Conservation (phyloP, 2,888 invertebrate species). For the Drosophila macrospina region DNA sequence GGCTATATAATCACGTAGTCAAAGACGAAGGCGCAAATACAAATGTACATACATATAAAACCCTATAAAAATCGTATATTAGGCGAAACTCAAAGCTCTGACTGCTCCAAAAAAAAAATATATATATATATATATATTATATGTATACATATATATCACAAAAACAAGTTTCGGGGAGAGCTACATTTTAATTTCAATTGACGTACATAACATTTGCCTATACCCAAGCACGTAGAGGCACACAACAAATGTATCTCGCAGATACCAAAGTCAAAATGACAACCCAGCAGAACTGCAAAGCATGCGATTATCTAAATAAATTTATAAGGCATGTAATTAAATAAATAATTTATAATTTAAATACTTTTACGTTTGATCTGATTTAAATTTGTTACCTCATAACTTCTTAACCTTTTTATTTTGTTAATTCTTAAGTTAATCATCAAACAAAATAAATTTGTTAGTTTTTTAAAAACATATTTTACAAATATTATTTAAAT, state of each 20-base stretch:
- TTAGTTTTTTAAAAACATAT: too few species aligned
- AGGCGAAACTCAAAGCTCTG: conserved; percentile 31
- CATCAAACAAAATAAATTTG: too few species aligned
- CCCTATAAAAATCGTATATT: conserved; percentile 43
- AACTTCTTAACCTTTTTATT: too few species aligned
- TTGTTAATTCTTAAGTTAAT: too few species aligned
- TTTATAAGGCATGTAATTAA: background rate
- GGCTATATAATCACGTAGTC: conserved; percentile 74
- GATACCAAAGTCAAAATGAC: conserved; percentile 36
- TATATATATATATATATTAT: too few species aligned
- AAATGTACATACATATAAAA: conserved; percentile 25
- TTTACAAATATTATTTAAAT: too few species aligned
- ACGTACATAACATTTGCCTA: conserved; percentile 70
- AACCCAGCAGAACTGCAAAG: conserved; percentile 33
- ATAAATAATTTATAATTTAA: too few species aligned
- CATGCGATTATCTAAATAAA: conserved; percentile 2
- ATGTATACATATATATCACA: conserved; percentile 23
- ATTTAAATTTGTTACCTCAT: too few species aligned
- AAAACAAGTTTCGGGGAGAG: conserved; percentile 65
- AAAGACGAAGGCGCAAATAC: conserved; percentile 36
- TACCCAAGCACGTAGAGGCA: conserved; percentile 52
- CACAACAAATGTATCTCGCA: conserved; percentile 51
- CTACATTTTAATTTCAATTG: conserved; percentile 75
- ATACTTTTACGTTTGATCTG: too few species aligned
- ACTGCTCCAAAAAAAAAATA: conserved; percentile 40